A percentile compares a stretch with the other conserved stretches of the same genome.
phyloP scores from a whole-genome alignment of 2,113 vertebrate genomes.

The Macquaria australasica region DNA sequence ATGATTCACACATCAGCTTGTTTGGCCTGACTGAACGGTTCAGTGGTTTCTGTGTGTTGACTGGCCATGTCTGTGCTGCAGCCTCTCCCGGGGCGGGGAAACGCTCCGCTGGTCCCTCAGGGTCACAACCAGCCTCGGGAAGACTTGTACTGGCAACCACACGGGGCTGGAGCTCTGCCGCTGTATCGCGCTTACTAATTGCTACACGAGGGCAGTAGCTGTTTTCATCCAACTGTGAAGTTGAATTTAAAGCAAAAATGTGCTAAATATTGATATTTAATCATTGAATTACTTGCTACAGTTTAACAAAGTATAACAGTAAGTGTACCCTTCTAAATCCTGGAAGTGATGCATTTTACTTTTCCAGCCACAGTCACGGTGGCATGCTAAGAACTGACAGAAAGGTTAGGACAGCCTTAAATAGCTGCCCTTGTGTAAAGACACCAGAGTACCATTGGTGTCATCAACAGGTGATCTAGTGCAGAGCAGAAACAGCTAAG shows the following conservation, averaged over 20 bases:
- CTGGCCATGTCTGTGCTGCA: conserved; percentile 44
- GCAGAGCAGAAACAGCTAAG: neutral
- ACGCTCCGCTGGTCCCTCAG: conserved; percentile 27
- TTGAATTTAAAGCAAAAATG: neutral
- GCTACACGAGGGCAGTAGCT: neutral
- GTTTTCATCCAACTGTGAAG: neutral
- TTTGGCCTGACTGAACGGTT: conserved; percentile 51
- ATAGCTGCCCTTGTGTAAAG: neutral
- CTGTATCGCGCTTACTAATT: neutral
- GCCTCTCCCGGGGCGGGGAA: conserved; percentile 10
- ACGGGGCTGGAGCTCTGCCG: conserved; percentile 1
- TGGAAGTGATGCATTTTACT: neutral
- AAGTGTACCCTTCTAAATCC: neutral
- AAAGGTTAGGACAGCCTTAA: neutral
- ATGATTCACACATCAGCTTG: conserved; percentile 52
- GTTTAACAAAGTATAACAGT: neutral
- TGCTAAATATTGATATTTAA: neutral
- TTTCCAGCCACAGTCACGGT: neutral
- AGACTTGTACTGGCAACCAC: conserved; percentile 38
- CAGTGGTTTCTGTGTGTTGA: conserved; percentile 45
- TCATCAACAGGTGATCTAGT: neutral
- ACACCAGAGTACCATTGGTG: neutral
- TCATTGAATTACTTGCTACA: neutral
- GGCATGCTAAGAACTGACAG: neutral
- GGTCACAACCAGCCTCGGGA: conserved; percentile 41